Evolutionary conservation across 1,140 invertebrate species (phyloP), one percentile per base, ranked within the genome.

Genomic region (Arion vulgaris): DNA sequence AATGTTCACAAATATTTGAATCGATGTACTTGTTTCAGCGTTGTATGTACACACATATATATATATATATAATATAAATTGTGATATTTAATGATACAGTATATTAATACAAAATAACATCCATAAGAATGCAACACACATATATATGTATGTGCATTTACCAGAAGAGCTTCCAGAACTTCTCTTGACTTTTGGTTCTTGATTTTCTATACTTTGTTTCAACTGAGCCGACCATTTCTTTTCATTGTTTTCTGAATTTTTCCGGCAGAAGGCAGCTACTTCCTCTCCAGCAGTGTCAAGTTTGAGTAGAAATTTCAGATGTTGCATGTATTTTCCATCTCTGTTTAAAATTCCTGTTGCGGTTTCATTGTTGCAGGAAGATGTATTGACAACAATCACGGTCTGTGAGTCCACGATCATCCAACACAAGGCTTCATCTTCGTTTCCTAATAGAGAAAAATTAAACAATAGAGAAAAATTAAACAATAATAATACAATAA

Each of bases 361-460:
- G 0, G 76, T 78, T n/a, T 66, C 13, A 11, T 15, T 78, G 76
- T 78, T 78, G 76, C 76, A 78, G 4, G 76, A 62, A 15, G 76
- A 78, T 2, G 76, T 78, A 11, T 49, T 62, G 1, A 78, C 57
- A 2, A 78, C 76, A 36, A 78, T 28, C 17, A 78, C 26, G 1
- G 76, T 78, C 0, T 28, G 1, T 19, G 5, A 0, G 76, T 78
- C 57, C 9, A 38, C 34, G 9, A 62, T 39, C 76, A 78, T 78
- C 76, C 76, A 78, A 41, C 76, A 78, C 34, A 78, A 57, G 23
- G 28, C 51, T 49, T 78, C 76, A 34, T 76, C 45, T 32, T 51
- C 34, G 45, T 76, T 39, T 19, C 71, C 71, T 72, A n/a, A 11
- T 5, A 57, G 4, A 57, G 41, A 45, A 45, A n/a, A 9, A 57